Conservation (phyloP, 2,797 vertebrate species). For the Argentina silus region DNA sequence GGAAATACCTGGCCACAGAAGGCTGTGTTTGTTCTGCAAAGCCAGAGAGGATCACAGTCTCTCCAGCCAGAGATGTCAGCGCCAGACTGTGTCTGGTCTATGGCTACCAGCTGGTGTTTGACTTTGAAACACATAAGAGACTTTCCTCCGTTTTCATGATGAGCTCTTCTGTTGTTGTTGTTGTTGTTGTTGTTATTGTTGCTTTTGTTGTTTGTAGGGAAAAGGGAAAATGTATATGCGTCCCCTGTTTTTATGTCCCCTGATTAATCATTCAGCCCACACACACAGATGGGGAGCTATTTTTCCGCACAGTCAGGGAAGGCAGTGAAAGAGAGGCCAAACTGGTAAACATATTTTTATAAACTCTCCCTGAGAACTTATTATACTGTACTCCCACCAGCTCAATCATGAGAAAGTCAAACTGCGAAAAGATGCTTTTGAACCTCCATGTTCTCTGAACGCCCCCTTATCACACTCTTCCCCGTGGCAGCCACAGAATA, state of each 20-base stretch:
- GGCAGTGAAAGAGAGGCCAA: constrained; percentile 35
- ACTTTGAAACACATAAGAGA: constrained; percentile 36
- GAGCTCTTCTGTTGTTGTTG: background rate
- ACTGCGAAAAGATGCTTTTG: constrained; percentile 48
- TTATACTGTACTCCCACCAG: constrained; percentile 51
- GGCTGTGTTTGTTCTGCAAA: background rate
- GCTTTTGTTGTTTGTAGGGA: background rate
- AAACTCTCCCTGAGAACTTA: constrained; percentile 43
- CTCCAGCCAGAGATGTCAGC: constrained; percentile 16
- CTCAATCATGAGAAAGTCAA: constrained; percentile 68
- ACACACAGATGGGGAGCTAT: constrained; percentile 45
- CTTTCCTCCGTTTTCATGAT: constrained; percentile 13
- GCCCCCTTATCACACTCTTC: constrained; percentile 22
- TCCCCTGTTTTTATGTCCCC: constrained; percentile 33
- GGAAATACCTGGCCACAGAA: constrained; percentile 14
- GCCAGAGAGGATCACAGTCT: background rate
- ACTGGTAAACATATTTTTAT: constrained; percentile 42
- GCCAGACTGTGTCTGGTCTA: constrained; percentile 26
- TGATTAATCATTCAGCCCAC: constrained; percentile 55
- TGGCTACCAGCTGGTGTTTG: constrained; percentile 63
- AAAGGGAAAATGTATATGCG: constrained; percentile 54
- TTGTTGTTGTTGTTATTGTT: background rate
- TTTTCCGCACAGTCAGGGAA: constrained; percentile 35
- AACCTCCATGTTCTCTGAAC: constrained; percentile 30
- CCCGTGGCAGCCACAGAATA: constrained; percentile 40